Conservation (phyloP, 2,797 vertebrate species). For the Micropoecilia bifurca region DNA sequence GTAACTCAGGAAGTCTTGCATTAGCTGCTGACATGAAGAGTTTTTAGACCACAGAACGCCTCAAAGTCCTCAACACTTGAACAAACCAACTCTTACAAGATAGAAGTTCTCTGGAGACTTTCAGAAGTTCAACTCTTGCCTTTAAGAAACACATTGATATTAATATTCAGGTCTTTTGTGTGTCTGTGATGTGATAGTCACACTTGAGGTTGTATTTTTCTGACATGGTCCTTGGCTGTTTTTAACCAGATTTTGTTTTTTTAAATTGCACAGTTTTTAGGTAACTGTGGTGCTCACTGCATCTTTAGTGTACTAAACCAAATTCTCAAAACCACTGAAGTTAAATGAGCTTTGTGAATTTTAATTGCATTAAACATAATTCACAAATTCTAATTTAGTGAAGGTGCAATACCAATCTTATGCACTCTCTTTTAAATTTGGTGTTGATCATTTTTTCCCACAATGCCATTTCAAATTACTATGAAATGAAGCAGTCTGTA, state of each 20-base stretch:
- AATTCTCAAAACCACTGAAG: conserved; percentile 6
- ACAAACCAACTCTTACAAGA: conserved; percentile 87
- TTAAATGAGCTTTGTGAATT: conserved; percentile 12
- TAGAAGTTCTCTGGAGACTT: conserved; percentile 88
- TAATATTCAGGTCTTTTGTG: conserved; percentile 99
- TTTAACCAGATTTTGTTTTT: conserved; percentile 13
- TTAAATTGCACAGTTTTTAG: conserved; percentile 15
- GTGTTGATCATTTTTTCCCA: not conserved
- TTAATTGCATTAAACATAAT: not conserved
- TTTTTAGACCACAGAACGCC: conserved; percentile 84
- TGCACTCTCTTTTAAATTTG: not conserved
- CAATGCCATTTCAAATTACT: not conserved
- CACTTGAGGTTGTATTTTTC: conserved; percentile 65
- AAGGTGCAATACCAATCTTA: not conserved
- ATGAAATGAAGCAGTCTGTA: not conserved
- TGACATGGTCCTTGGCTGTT: conserved; percentile 46
- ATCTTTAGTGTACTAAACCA: conserved; percentile 29
- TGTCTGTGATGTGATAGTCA: conserved; percentile 72
- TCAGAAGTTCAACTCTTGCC: conserved; percentile 96
- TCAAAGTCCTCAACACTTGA: conserved; percentile 86
- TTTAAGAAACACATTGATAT: conserved; percentile 86
- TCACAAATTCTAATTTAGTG: conserved; percentile 12
- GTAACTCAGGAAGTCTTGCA: conserved; percentile 95
- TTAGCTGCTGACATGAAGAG: conserved; percentile 84
- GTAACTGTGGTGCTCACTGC: conserved; percentile 28